These are phyloP conservation scores for Darevskia nairensis DNA, from an alignment of 2,797 vertebrate genomes.

Conservation along the genomic window DNA sequence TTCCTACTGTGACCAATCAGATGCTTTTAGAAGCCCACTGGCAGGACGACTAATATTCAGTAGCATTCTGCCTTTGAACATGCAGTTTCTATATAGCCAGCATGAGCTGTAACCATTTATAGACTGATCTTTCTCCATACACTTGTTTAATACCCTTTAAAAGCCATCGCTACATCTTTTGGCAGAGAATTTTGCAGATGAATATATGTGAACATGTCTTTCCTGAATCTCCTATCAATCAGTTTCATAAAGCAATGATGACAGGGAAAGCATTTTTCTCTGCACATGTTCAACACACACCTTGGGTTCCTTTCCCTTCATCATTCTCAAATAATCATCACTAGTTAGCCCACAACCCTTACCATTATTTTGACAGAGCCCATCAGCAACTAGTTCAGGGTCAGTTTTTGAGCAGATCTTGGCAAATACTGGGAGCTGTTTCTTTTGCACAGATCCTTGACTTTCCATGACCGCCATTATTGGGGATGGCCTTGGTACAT, in stretches of 20 bases:
- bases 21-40: background rate
- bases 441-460: conserved; percentile 51
- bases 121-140: background rate
- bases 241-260: background rate
- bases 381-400: conserved; percentile 14
- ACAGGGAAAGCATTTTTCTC: background rate
- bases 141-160: background rate
- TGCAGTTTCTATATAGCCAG: background rate
- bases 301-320: background rate
- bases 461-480: background rate
- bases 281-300: too few relatives aligned
- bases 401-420: conserved; percentile 62
- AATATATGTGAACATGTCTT: background rate
- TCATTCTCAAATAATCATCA: background rate
- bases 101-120: background rate
- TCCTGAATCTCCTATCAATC: background rate
- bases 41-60: background rate
- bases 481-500: background rate
- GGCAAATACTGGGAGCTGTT: conserved; percentile 59
- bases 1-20: background rate
- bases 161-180: background rate
- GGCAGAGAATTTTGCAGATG: background rate
- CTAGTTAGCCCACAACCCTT: background rate
- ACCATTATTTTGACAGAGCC: conserved; percentile 61
- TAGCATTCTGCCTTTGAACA: background rate